Evolutionary conservation across 2,888 invertebrate species (phyloP).

Genomic region (Stenoptilia bipunctidactyla): DNA sequence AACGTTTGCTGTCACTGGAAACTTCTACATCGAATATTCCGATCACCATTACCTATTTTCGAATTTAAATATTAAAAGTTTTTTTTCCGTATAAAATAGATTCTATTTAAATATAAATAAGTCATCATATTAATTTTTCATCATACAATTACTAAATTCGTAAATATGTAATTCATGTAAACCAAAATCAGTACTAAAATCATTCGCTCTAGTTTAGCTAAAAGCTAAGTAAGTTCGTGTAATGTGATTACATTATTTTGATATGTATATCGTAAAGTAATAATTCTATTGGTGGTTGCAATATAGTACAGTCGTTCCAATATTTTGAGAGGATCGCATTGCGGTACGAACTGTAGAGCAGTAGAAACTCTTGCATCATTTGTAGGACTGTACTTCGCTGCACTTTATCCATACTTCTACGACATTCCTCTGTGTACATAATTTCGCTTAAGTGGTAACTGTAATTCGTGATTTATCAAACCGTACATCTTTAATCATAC

Average conservation of each 20-base stretch:
- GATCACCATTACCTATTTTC: too few relatives aligned
- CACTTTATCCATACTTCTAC: conserved; percentile 37
- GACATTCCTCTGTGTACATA: conserved; percentile 54
- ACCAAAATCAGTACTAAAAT: neutral
- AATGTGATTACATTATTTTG: neutral
- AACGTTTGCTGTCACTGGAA: too few relatives aligned
- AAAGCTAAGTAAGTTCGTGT: neutral
- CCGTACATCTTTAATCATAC: too few relatives aligned
- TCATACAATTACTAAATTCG: neutral
- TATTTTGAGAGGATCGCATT: neutral
- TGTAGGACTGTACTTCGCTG: neutral
- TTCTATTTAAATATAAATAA: too few relatives aligned
- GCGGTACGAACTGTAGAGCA: neutral
- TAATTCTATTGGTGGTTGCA: neutral
- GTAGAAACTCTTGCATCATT: neutral
- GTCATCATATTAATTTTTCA: too few relatives aligned
- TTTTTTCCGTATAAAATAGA: too few relatives aligned
- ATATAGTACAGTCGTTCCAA: neutral
- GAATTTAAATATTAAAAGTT: too few relatives aligned
- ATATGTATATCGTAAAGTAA: neutral
- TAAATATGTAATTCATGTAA: neutral
- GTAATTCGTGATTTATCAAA: neutral
- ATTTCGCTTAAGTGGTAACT: conserved; percentile 32
- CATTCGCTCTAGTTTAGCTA: neutral
- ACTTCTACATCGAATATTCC: too few relatives aligned